phyloP scores from a whole-genome alignment of 2,888 invertebrate genomes.

The Trissoscelio sp. region DNA sequence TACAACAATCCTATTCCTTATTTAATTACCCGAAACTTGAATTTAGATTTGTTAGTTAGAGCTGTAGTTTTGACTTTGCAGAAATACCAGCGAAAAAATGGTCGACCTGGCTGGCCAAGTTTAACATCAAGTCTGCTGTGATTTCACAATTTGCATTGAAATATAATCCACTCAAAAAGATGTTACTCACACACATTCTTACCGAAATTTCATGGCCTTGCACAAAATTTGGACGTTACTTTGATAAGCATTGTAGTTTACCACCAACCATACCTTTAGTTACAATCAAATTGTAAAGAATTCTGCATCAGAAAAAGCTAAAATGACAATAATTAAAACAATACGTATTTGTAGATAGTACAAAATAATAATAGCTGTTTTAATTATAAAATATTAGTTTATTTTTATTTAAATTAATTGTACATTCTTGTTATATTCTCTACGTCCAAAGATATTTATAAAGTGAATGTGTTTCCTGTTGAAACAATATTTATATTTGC shows the following conservation, averaged over 20 bases:
- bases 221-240: not conserved
- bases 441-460: slow-evolving; percentile 62
- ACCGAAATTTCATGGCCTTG: slow-evolving; percentile 6
- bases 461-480: slow-evolving; percentile 48
- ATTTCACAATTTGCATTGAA: slow-evolving; percentile 32
- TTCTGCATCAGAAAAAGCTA: not conserved
- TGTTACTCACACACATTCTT: slow-evolving; percentile 1
- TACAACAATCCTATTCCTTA: slow-evolving; percentile 9
- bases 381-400: slow-evolving; percentile 44
- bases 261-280: not conserved
- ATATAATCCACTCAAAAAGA: slow-evolving; percentile 1
- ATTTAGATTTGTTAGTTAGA: slow-evolving; percentile 71
- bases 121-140: slow-evolving; percentile 70
- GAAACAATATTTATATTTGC: slow-evolving; percentile 54
- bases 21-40: not conserved
- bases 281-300: not conserved
- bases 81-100: slow-evolving; percentile 80
- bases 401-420: slow-evolving; percentile 3
- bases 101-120: slow-evolving; percentile 80
- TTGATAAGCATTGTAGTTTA: not conserved
- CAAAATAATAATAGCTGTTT: slow-evolving; percentile 3
- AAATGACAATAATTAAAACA: not conserved
- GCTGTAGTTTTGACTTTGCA: slow-evolving; percentile 80
- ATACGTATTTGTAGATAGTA: not conserved
- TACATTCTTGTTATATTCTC: slow-evolving; percentile 28